Evolutionary conservation across 2,797 vertebrate genomes (phyloP).

Genomic region (Hydrophis major): DNA sequence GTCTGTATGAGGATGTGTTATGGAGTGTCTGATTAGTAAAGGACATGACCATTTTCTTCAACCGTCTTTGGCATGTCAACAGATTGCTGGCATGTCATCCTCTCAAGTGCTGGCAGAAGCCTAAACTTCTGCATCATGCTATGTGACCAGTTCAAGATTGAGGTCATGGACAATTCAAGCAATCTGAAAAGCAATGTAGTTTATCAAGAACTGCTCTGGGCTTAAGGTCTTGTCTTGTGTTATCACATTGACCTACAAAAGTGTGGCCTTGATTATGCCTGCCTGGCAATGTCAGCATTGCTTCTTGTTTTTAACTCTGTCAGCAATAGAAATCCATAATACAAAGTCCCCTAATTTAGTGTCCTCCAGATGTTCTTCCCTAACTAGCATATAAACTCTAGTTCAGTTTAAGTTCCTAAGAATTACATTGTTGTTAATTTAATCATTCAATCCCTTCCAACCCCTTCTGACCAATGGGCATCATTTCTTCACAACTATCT

Average conservation of each 20-base stretch:
- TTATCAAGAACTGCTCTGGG: neutral
- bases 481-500: neutral
- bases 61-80: constrained; percentile 29
- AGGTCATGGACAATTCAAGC: neutral
- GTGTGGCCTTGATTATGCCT: neutral
- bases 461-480: neutral
- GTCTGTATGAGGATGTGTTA: constrained; percentile 32
- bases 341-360: neutral
- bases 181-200: neutral
- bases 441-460: neutral
- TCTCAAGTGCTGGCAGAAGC: constrained; percentile 28
- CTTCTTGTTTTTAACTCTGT: neutral
- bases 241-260: neutral
- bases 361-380: neutral
- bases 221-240: neutral
- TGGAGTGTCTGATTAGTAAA: constrained; percentile 35
- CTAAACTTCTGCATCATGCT: constrained; percentile 36
- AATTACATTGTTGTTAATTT: neutral
- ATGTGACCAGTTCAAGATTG: neutral
- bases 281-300: neutral
- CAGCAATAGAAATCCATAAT: neutral
- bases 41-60: constrained; percentile 39
- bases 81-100: constrained; percentile 23
- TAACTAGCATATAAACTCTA: neutral
- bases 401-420: neutral